Conservation (phyloP, 2,113 vertebrate species). For the Hydrolagus affinis region DNA sequence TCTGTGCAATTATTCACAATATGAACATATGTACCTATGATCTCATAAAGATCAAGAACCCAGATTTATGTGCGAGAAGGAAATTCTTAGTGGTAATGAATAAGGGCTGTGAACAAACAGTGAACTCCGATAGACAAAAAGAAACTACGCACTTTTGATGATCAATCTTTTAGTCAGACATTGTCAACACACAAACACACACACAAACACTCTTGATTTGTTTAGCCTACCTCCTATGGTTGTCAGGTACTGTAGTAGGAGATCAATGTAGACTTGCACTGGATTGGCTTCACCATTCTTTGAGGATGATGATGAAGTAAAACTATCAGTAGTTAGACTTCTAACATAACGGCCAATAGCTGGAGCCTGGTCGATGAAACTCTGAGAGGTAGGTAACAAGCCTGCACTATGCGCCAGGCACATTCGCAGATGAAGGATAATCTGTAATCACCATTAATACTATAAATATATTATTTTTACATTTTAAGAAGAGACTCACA, state of each 20-base stretch:
- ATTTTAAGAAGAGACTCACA: not conserved
- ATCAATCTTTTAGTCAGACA: not conserved
- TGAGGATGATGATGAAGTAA: slow-evolving; percentile 48
- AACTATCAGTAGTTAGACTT: slow-evolving; percentile 64
- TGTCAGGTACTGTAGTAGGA: slow-evolving; percentile 84
- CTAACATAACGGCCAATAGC: slow-evolving; percentile 80
- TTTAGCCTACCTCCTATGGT: slow-evolving; percentile 73
- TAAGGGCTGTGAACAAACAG: not conserved
- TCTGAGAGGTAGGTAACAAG: slow-evolving; percentile 70
- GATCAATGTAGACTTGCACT: slow-evolving; percentile 78
- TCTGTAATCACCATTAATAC: slow-evolving; percentile 51
- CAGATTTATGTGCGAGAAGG: no score
- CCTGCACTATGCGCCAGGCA: slow-evolving; percentile 88
- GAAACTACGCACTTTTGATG: no score
- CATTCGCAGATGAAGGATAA: slow-evolving; percentile 88
- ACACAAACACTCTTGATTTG: not conserved
- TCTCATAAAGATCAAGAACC: no score
- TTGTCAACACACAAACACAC: not conserved
- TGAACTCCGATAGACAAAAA: not conserved
- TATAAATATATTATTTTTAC: not conserved
- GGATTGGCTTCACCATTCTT: slow-evolving; percentile 75
- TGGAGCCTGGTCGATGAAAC: slow-evolving; percentile 78
- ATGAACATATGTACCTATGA: no score
- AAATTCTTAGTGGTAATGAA: no score
- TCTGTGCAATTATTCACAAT: no score